A percentile compares a stretch with the other conserved stretches of the same genome.
These are phyloP conservation scores for Perca fluviatilis DNA, from an alignment of 2,113 vertebrate species.

Conservation along the genomic window DNA sequence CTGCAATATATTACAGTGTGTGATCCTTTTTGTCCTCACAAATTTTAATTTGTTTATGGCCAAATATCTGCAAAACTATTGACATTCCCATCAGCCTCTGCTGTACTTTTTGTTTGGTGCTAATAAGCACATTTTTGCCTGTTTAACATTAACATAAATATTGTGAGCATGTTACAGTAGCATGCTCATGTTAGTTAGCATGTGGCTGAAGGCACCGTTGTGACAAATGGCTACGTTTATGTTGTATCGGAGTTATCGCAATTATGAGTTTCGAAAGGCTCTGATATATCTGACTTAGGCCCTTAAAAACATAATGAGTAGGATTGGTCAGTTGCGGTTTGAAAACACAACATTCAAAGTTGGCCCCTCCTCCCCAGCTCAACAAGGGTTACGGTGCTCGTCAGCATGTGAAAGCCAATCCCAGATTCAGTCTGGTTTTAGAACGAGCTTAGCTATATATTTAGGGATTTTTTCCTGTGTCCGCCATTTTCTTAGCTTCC, in stretches of 20 bases:
- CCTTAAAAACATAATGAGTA: too few relatives aligned
- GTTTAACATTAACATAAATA: neutral
- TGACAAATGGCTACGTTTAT: neutral
- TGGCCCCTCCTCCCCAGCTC: too few relatives aligned
- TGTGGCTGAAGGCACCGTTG: neutral
- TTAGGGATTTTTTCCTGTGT: too few relatives aligned
- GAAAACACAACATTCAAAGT: too few relatives aligned
- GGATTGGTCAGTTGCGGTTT: too few relatives aligned
- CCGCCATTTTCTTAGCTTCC: too few relatives aligned
- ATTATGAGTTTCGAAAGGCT: neutral
- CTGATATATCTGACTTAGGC: too few relatives aligned
- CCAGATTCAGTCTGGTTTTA: too few relatives aligned
- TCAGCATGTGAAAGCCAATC: too few relatives aligned
- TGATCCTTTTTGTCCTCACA: neutral
- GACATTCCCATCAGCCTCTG: neutral
- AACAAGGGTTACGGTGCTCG: too few relatives aligned
- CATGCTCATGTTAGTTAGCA: too few relatives aligned
- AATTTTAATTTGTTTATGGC: neutral
- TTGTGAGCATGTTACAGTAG: neutral
- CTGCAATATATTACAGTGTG: neutral
- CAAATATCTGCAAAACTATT: neutral
- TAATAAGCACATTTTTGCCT: neutral
- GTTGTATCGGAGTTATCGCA: neutral
- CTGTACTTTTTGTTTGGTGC: neutral
- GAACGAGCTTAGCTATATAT: too few relatives aligned